Conservation (phyloP, 1,140 invertebrate genomes). For the Platyscapa corneri region DNA sequence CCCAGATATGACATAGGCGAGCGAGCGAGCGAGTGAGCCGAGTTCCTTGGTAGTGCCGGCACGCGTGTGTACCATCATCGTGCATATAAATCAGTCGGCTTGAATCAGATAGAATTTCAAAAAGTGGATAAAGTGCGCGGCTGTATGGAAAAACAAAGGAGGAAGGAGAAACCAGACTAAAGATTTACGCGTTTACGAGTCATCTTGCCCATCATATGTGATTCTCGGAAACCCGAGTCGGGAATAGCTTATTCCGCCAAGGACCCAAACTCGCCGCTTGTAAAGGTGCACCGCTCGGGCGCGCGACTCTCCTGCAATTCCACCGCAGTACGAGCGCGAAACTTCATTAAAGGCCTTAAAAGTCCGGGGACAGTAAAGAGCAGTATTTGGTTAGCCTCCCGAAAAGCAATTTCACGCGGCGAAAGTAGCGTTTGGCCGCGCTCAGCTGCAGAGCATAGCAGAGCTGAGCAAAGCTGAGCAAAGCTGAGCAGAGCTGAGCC, state of each 20-base stretch:
- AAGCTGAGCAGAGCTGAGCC: no score
- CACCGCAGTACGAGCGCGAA: background rate
- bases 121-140: conserved; percentile 70
- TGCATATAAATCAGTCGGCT: conserved; percentile 72
- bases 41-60: conserved; percentile 71
- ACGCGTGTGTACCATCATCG: conserved; percentile 73
- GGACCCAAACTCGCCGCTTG: background rate
- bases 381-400: conserved; percentile 51
- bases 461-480: no score
- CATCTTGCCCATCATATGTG: conserved; percentile 34
- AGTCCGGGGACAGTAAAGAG: background rate
- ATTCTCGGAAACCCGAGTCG: conserved; percentile 33
- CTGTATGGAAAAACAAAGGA: conserved; percentile 66
- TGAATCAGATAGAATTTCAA: conserved; percentile 73
- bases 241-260: conserved; percentile 31
- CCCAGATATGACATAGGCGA: conserved; percentile 68
- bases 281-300: background rate
- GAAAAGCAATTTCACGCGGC: conserved; percentile 59
- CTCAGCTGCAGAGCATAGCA: no score
- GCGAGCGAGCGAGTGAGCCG: conserved; percentile 7
- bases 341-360: conserved; percentile 28
- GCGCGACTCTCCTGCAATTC: no score
- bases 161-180: conserved; percentile 32
- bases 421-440: conserved; percentile 1
- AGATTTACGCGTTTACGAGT: conserved; percentile 51